These are phyloP conservation scores for Pollenia amentaria DNA, from an alignment of 2,888 invertebrate genomes.

Conservation along the genomic window DNA sequence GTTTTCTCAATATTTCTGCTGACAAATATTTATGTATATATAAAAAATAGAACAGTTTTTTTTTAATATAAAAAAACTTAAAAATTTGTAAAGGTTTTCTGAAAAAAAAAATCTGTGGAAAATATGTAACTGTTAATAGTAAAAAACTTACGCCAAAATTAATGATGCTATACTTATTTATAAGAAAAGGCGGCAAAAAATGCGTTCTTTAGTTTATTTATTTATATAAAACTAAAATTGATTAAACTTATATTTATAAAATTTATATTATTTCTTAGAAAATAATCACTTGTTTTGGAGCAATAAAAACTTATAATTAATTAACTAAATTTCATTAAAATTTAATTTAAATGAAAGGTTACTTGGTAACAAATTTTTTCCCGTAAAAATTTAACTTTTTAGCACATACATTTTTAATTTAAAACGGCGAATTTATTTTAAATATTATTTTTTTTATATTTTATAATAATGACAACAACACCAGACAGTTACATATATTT, in stretches of 20 bases:
- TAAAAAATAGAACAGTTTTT: no score
- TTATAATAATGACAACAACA: constrained; percentile 48
- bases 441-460: constrained; percentile 28
- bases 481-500: constrained; percentile 52
- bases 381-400: constrained; percentile 15
- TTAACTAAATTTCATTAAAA: constrained; percentile 71
- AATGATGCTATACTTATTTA: constrained; percentile 39
- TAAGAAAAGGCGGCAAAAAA: constrained; percentile 71
- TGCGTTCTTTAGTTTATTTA: neutral
- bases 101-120: neutral
- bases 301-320: constrained; percentile 67
- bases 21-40: no score
- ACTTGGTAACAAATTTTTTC: constrained; percentile 17
- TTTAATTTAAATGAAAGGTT: constrained; percentile 71
- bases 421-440: constrained; percentile 6
- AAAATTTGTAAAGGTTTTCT: no score
- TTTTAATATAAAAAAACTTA: no score
- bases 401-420: constrained; percentile 21
- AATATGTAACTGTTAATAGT: constrained; percentile 47
- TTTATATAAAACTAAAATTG: constrained; percentile 5
- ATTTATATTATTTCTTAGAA: constrained; percentile 76
- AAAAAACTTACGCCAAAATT: constrained; percentile 27
- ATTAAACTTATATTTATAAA: constrained; percentile 68
- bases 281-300: constrained; percentile 72
- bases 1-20: no score